A percentile compares a stretch with the other conserved stretches of the same genome.
phyloP scores from a whole-genome alignment of 53 echinoderm and acorn worm species.

The Arbacia lixula region DNA sequence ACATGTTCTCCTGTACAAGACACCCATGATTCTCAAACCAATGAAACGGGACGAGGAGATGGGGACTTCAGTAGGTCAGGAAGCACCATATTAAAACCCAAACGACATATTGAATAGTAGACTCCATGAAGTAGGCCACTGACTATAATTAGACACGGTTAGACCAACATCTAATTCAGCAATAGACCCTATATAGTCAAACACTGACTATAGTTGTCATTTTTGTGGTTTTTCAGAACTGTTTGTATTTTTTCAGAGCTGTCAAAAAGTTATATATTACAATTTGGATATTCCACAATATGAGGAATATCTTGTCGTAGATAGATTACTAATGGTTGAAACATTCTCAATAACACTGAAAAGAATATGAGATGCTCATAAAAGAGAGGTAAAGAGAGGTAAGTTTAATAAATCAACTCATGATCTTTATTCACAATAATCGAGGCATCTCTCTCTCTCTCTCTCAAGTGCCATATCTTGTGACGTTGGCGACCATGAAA shows the following conservation, averaged over 20 bases:
- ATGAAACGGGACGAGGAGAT: constrained; percentile 10
- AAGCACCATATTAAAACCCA: not conserved
- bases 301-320: not conserved
- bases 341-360: not conserved
- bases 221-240: not conserved
- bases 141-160: not conserved
- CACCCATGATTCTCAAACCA: constrained; percentile 10
- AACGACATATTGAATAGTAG: constrained; percentile 4
- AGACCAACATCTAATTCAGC: too few relatives aligned
- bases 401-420: not conserved
- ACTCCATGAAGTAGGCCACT: not conserved
- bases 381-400: not conserved
- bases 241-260: not conserved
- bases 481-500: too few relatives aligned
- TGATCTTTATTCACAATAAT: not conserved
- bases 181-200: too few relatives aligned
- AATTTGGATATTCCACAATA: not conserved
- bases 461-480: too few relatives aligned
- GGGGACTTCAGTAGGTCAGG: constrained; percentile 20
- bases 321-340: not conserved
- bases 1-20: constrained; percentile 8
- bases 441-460: too few relatives aligned
- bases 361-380: not conserved
- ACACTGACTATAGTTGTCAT: not conserved
- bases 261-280: not conserved